These are phyloP conservation scores for Choreutis nemorana DNA, from an alignment of 2,888 invertebrate species.

Conservation along the genomic window DNA sequence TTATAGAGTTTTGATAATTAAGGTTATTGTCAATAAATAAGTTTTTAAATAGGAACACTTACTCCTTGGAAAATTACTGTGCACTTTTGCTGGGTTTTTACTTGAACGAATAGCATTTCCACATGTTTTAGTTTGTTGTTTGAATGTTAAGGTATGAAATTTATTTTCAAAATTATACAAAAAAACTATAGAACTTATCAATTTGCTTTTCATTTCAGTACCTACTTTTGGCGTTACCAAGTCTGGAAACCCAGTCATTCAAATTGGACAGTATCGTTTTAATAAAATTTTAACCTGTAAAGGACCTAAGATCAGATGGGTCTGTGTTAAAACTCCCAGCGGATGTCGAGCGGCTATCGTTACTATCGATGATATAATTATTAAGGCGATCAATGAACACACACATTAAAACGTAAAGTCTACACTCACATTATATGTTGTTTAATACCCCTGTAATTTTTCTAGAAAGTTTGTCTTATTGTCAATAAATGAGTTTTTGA, in stretches of 20 bases:
- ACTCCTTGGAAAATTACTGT: too few species aligned
- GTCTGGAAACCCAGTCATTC: conserved; percentile 55
- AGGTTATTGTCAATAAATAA: too few species aligned
- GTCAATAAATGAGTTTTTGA: conserved; percentile 12
- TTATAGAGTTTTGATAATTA: too few species aligned
- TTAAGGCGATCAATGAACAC: conserved; percentile 8
- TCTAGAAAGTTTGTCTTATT: too few species aligned
- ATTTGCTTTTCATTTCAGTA: too few species aligned
- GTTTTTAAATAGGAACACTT: too few species aligned
- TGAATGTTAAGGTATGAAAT: too few species aligned
- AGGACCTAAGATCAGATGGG: conserved; percentile 51
- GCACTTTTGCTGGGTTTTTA: too few species aligned
- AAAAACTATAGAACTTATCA: too few species aligned
- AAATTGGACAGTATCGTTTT: conserved; percentile 57
- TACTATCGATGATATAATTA: conserved; percentile 40
- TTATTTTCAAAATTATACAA: too few species aligned
- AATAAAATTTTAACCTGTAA: conserved; percentile 51
- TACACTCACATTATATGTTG: conserved; percentile 10
- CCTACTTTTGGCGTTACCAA: conserved; percentile 11
- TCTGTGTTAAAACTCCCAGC: conserved; percentile 55
- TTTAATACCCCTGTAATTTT: conserved; percentile 13
- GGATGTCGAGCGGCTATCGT: conserved; percentile 55
- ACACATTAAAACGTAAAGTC: conserved; percentile 7
- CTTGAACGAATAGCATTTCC: too few species aligned
- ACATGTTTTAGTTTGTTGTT: too few species aligned